Evolutionary conservation across 2,113 vertebrate species (phyloP).

Genomic region (Vimba vimba): DNA sequence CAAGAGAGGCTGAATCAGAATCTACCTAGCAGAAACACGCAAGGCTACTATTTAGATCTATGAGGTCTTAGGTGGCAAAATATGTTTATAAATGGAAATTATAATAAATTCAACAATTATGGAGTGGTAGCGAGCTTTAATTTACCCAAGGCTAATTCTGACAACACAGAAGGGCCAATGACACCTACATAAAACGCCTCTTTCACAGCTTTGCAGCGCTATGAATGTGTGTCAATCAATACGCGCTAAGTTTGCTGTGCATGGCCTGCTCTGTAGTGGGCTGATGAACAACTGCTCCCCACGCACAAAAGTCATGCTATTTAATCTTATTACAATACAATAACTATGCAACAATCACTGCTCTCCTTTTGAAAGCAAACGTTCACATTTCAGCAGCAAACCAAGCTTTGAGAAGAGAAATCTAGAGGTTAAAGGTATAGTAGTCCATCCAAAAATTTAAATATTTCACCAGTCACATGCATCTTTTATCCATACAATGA

Average conservation of each 20-base stretch:
- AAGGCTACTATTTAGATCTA: not conserved
- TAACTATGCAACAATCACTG: constrained; percentile 10
- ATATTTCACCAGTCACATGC: not conserved
- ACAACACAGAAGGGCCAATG: constrained; percentile 35
- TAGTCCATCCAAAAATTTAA: no score
- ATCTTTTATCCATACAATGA: not conserved
- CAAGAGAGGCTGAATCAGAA: not conserved
- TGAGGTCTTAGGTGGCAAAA: not conserved
- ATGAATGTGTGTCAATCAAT: constrained; percentile 59
- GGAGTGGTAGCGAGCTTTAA: not conserved
- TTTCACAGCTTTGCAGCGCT: constrained; percentile 25
- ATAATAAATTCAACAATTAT: not conserved
- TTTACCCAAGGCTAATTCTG: constrained; percentile 34
- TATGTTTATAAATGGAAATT: not conserved
- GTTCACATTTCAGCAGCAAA: not conserved
- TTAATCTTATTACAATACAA: constrained; percentile 48
- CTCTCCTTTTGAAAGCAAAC: not conserved
- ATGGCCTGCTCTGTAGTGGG: constrained; percentile 22
- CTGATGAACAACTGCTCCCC: constrained; percentile 45
- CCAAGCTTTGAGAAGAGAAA: not conserved
- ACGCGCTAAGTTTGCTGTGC: constrained; percentile 41
- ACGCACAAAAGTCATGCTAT: constrained; percentile 32
- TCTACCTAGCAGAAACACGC: not conserved
- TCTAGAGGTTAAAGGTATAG: not conserved
- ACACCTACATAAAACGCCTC: constrained; percentile 45